A percentile compares a stretch with the other conserved stretches of the same genome.
Evolutionary conservation across 1,140 invertebrate genomes (phyloP).

Genomic region (Saxidomus purpurata): DNA sequence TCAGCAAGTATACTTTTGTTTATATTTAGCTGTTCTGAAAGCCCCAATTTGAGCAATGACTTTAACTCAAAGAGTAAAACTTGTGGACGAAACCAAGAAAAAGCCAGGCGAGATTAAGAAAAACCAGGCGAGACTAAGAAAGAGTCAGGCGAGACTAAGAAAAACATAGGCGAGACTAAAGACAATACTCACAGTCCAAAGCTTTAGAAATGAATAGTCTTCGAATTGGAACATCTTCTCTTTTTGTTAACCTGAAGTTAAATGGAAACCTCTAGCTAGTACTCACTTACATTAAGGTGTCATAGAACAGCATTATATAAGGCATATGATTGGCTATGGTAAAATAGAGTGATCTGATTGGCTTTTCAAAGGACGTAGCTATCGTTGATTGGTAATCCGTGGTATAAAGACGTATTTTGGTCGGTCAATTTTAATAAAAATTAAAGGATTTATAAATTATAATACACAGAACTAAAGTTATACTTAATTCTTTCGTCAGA

Average conservation of each 20-base stretch:
- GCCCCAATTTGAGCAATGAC: background rate
- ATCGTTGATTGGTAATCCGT: background rate
- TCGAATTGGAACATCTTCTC: background rate
- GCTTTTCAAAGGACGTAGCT: no score
- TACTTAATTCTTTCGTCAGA: background rate
- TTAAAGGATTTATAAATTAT: no score
- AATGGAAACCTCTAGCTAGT: no score
- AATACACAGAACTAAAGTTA: background rate
- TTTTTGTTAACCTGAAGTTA: no score
- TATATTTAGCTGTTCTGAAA: no score
- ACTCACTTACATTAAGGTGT: no score
- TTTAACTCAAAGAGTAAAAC: no score
- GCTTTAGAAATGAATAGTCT: background rate
- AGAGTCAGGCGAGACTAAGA: slow-evolving; percentile 1
- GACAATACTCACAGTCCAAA: background rate
- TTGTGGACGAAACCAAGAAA: background rate
- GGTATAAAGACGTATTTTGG: background rate
- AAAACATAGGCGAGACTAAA: background rate
- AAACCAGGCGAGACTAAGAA: background rate
- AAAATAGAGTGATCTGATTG: background rate
- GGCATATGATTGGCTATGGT: no score
- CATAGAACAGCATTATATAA: no score
- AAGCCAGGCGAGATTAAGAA: background rate
- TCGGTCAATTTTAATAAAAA: slow-evolving; percentile 1
- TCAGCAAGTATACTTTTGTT: no score